Evolutionary conservation across 1,140 invertebrate genomes (phyloP).

Genomic region (Apolygus lucorum): DNA sequence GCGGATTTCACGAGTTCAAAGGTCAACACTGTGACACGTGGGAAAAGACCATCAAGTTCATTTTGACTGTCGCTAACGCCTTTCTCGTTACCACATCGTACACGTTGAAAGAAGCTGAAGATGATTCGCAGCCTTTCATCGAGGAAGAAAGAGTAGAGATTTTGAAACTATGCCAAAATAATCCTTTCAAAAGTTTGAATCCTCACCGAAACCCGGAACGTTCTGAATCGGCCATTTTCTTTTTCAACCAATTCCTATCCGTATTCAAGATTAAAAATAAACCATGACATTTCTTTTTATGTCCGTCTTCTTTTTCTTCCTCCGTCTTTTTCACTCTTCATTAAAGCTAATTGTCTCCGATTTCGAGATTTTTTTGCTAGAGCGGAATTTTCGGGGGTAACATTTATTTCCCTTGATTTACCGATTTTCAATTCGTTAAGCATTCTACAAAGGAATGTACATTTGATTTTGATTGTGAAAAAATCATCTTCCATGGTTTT

Average conservation of each 20-base stretch:
- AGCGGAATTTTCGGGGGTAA: too few relatives aligned
- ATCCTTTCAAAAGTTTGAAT: not conserved
- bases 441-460: too few relatives aligned
- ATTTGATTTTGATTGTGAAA: too few relatives aligned
- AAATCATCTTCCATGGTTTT: too few relatives aligned
- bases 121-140: not conserved
- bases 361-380: too few relatives aligned
- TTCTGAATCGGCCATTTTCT: not conserved
- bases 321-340: too few relatives aligned
- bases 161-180: not conserved
- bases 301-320: too few relatives aligned
- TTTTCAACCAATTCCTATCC: not conserved
- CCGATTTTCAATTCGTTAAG: too few relatives aligned
- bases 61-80: not conserved
- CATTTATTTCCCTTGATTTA: too few relatives aligned
- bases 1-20: conserved; percentile 13
- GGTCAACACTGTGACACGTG: conserved; percentile 5
- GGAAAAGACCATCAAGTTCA: not conserved
- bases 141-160: not conserved
- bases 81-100: not conserved
- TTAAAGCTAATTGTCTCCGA: too few relatives aligned
- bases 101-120: not conserved
- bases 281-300: too few relatives aligned
- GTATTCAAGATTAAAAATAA: not conserved
- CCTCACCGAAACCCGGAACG: not conserved